Evolutionary conservation across 2,113 vertebrate genomes (phyloP).

Genomic region (Rhodinocichla rosea): DNA sequence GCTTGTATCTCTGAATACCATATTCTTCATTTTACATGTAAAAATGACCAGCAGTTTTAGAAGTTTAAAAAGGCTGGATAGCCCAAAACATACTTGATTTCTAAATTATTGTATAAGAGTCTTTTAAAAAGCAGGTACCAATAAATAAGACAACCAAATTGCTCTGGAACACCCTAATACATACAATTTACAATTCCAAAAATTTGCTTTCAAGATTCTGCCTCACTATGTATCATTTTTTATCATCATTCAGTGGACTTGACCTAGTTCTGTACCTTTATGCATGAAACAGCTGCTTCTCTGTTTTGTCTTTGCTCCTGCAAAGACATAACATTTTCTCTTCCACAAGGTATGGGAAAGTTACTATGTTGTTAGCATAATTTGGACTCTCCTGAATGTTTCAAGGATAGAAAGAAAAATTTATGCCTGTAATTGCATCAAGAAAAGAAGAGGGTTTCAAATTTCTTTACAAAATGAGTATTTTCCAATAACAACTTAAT

Average conservation of each 20-base stretch:
- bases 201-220: neutral
- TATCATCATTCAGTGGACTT: neutral
- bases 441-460: neutral
- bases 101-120: neutral
- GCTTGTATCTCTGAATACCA: neutral
- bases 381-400: neutral
- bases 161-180: neutral
- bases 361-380: neutral
- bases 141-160: neutral
- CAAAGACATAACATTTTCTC: constrained; percentile 23
- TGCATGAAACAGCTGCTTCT: neutral
- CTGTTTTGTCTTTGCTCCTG: constrained; percentile 28
- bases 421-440: neutral
- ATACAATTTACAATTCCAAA: neutral
- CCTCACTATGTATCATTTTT: neutral
- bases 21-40: neutral
- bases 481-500: neutral
- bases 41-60: neutral
- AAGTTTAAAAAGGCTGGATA: neutral
- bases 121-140: neutral
- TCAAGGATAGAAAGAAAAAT: neutral
- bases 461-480: neutral
- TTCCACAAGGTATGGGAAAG: neutral
- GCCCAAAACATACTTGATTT: neutral
- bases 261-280: neutral